A percentile compares a stretch with the other conserved stretches of the same genome.
Evolutionary conservation across 2,113 vertebrate species (phyloP).

Genomic region (Scartelaos histophorus): DNA sequence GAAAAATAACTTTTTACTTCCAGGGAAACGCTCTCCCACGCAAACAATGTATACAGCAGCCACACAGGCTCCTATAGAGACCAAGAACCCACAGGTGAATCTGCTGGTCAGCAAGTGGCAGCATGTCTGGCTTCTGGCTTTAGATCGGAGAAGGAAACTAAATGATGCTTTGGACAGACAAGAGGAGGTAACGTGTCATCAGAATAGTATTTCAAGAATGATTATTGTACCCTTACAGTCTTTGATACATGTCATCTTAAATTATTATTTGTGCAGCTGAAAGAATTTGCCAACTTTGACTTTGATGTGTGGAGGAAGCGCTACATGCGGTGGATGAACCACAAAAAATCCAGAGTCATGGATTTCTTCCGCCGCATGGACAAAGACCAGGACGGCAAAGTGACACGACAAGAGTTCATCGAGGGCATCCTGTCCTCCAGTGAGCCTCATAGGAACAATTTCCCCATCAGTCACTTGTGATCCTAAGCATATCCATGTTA

Average conservation of each 20-base stretch:
- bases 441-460: slow-evolving; percentile 71
- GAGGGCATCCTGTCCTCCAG: slow-evolving; percentile 98
- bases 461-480: neutral
- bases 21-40: slow-evolving; percentile 92
- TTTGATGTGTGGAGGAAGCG: slow-evolving; percentile 98
- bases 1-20: slow-evolving; percentile 32
- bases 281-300: slow-evolving; percentile 98
- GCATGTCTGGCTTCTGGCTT: slow-evolving; percentile 96
- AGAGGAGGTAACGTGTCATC: slow-evolving; percentile 84
- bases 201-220: neutral
- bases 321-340: slow-evolving; percentile 99
- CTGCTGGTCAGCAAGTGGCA: slow-evolving; percentile 98
- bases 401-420: slow-evolving; percentile 97
- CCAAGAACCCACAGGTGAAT: slow-evolving; percentile 93
- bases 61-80: slow-evolving; percentile 88
- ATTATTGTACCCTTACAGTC: neutral
- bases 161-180: slow-evolving; percentile 95
- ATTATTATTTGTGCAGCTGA: slow-evolving; percentile 77
- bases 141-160: slow-evolving; percentile 93
- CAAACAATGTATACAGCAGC: slow-evolving; percentile 86
- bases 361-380: slow-evolving; percentile 98
- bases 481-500: neutral
- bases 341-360: slow-evolving; percentile 98
- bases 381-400: slow-evolving; percentile 98
- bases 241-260: neutral